A percentile compares a stretch with the other conserved stretches of the same genome.
Evolutionary conservation across 2,888 invertebrate species (phyloP).

Genomic region (Lithosia quadra): DNA sequence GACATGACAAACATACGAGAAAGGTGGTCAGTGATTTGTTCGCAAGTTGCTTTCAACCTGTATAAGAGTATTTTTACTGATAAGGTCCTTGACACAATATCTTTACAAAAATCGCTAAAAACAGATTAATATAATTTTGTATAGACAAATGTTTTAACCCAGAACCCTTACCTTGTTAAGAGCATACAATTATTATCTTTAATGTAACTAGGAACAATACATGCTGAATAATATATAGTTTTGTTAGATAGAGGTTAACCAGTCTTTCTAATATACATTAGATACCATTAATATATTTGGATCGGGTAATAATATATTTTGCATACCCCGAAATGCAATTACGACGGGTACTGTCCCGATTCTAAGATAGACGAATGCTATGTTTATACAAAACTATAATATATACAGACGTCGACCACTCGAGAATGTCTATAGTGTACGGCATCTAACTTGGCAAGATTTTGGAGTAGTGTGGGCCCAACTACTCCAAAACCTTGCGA

Average conservation of each 20-base stretch:
- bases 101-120: background rate
- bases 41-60: background rate
- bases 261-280: conserved; percentile 39
- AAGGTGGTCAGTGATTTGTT: background rate
- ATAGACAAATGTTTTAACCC: conserved; percentile 1
- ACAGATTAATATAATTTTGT: background rate
- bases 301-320: background rate
- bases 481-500: too few species aligned
- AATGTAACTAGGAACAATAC: conserved; percentile 40
- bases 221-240: conserved; percentile 45
- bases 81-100: background rate
- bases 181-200: conserved; percentile 12
- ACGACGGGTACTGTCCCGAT: background rate
- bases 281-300: background rate
- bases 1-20: background rate
- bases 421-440: background rate
- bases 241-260: conserved; percentile 35
- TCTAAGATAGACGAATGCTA: background rate
- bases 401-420: background rate
- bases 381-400: background rate
- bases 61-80: background rate
- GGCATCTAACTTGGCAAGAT: too few species aligned
- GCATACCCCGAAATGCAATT: background rate
- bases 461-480: too few species aligned
- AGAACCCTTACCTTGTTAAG: background rate